A percentile compares a stretch with the other conserved stretches of the same genome.
Conservation (phyloP, 2,888 invertebrate genomes). For the Microchrysa polita region DNA sequence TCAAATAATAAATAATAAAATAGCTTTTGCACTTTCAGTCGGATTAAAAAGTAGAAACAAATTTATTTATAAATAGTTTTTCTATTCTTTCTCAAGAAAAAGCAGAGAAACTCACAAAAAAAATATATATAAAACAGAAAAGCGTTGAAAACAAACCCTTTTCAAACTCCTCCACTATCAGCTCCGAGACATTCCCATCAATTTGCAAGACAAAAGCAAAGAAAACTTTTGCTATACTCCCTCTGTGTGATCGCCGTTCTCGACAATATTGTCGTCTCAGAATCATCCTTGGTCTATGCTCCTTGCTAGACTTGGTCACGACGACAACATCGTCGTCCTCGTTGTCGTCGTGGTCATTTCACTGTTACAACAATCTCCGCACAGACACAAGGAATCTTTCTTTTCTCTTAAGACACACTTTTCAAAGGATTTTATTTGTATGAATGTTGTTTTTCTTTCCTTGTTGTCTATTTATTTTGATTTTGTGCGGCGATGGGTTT, state of each 20-base stretch:
- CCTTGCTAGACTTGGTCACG: too few species aligned
- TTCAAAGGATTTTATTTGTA: conserved; percentile 20
- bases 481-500: too few species aligned
- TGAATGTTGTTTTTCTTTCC: neutral
- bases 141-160: conserved; percentile 26
- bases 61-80: conserved; percentile 19
- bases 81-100: neutral
- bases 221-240: conserved; percentile 16
- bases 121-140: neutral
- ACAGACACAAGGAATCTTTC: conserved; percentile 30
- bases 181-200: conserved; percentile 33
- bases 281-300: too few species aligned
- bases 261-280: conserved; percentile 24
- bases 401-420: conserved; percentile 21
- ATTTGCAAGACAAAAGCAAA: conserved; percentile 33
- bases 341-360: conserved; percentile 24
- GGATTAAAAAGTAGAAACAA: conserved; percentile 8
- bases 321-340: conserved; percentile 10
- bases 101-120: neutral
- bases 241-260: conserved; percentile 22
- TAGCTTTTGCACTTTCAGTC: neutral
- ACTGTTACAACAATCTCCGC: conserved; percentile 33
- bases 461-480: too few species aligned
- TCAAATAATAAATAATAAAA: conserved; percentile 7
- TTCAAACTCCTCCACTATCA: conserved; percentile 28